phyloP scores from a whole-genome alignment of 2,797 vertebrate species.

The Lacerta bilineata region DNA sequence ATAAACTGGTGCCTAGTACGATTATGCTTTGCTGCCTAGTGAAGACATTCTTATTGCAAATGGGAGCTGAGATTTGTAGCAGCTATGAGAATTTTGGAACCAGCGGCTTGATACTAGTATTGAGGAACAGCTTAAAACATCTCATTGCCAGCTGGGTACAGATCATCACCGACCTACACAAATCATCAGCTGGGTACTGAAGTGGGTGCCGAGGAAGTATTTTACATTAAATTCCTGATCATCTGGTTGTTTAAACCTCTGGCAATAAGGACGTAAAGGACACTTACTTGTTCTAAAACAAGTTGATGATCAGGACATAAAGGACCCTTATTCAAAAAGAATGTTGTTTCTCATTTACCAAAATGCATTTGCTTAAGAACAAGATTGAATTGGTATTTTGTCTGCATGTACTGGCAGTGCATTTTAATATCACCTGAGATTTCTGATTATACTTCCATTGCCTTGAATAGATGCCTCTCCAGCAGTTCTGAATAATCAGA shows the following conservation, averaged over 20 bases:
- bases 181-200: background rate
- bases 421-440: background rate
- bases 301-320: background rate
- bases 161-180: no score
- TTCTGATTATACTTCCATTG: background rate
- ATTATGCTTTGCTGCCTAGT: no score
- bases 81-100: background rate
- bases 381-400: background rate
- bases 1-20: no score
- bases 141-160: background rate
- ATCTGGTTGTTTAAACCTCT: background rate
- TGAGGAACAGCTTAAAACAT: background rate
- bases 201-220: background rate
- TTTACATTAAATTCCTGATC: background rate
- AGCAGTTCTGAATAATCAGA: slow-evolving; percentile 7
- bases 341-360: background rate
- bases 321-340: background rate
- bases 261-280: background rate
- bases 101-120: background rate
- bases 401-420: background rate
- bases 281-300: no score
- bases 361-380: background rate
- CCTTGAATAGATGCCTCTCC: background rate
- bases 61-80: no score
- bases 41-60: background rate